phyloP scores from a whole-genome alignment of 2,888 invertebrate species.

The Cremastinae sp. region DNA sequence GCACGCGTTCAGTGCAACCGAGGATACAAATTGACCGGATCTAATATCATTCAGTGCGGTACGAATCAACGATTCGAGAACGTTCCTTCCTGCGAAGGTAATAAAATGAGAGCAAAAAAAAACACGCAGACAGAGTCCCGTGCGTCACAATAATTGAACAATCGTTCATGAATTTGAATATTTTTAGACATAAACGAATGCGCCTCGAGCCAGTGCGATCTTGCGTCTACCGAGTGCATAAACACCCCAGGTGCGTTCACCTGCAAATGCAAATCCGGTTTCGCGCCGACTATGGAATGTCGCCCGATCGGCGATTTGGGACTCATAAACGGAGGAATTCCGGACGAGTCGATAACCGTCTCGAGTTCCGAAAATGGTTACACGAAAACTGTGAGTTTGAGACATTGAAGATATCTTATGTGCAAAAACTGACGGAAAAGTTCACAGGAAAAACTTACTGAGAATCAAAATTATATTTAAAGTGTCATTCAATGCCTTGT shows the following conservation, averaged over 20 bases:
- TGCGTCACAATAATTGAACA: not conserved
- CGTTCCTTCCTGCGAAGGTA: slow-evolving; percentile 91
- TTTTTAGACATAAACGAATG: slow-evolving; percentile 92
- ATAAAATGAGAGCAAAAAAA: slow-evolving; percentile 28
- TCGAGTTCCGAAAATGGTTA: slow-evolving; percentile 92
- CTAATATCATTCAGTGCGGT: slow-evolving; percentile 92
- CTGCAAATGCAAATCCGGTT: slow-evolving; percentile 93
- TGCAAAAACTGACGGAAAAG: too few relatives aligned
- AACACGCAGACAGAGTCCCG: too few relatives aligned
- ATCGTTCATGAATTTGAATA: too few relatives aligned
- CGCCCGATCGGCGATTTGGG: slow-evolving; percentile 95
- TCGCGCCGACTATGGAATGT: slow-evolving; percentile 92
- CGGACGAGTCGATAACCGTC: slow-evolving; percentile 93
- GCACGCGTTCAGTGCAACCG: slow-evolving; percentile 95
- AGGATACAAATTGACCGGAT: slow-evolving; percentile 92
- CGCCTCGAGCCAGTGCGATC: slow-evolving; percentile 92
- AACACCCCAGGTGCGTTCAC: slow-evolving; percentile 94
- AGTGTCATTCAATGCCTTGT: too few relatives aligned
- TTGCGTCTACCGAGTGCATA: slow-evolving; percentile 93
- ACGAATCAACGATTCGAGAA: slow-evolving; percentile 91
- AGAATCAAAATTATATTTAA: too few relatives aligned
- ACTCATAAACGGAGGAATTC: slow-evolving; percentile 92
- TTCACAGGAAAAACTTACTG: too few relatives aligned
- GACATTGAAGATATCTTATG: not conserved
- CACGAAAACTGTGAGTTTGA: slow-evolving; percentile 86